Evolutionary conservation across 2,888 invertebrate genomes (phyloP).

Genomic region (Herminia tarsipennalis): DNA sequence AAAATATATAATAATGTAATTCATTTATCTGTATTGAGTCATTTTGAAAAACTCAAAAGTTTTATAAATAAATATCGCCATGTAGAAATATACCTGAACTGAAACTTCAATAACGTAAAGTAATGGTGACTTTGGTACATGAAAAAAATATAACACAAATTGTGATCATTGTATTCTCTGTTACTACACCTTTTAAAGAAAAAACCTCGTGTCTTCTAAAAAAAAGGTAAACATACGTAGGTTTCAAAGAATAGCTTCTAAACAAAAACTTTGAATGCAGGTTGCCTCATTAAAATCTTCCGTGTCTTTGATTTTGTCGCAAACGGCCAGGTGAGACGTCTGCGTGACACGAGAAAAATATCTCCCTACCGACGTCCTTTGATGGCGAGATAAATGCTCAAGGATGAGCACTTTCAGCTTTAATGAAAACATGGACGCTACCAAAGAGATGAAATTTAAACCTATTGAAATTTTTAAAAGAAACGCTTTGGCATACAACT

Average conservation of each 20-base stretch:
- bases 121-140: too few species aligned
- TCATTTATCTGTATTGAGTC: too few species aligned
- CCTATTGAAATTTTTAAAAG: conserved; percentile 21
- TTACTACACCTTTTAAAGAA: too few species aligned
- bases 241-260: conserved; percentile 54
- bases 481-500: neutral
- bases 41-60: too few species aligned
- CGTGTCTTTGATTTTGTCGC: conserved; percentile 80
- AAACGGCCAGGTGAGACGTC: conserved; percentile 60
- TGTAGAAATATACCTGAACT: too few species aligned
- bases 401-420: conserved; percentile 49
- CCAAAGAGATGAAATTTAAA: conserved; percentile 29
- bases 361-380: conserved; percentile 51
- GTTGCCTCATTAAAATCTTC: conserved; percentile 82
- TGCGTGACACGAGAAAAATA: conserved; percentile 40
- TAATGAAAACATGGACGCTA: conserved; percentile 34
- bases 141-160: too few species aligned
- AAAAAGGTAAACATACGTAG: conserved; percentile 26
- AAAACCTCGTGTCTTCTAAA: conserved; percentile 18
- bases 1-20: too few species aligned
- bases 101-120: too few species aligned
- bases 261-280: conserved; percentile 80
- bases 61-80: too few species aligned
- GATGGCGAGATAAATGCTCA: conserved; percentile 58
- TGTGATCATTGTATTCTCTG: too few species aligned